Evolutionary conservation across 1,140 invertebrate species (phyloP).

Genomic region (Drosophila bipectinata): DNA sequence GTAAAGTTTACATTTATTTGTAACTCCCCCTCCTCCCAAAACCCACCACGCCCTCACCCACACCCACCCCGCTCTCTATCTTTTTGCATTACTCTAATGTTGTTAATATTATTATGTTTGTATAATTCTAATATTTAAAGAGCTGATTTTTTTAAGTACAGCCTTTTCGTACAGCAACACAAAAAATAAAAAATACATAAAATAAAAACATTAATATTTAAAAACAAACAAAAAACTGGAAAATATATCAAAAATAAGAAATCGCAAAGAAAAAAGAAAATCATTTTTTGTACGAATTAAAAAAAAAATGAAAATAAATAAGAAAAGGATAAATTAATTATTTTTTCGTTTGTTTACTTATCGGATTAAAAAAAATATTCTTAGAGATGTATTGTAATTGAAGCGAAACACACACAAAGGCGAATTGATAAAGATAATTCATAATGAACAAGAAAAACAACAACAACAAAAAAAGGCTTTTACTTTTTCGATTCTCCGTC

Average conservation of each 20-base stretch:
- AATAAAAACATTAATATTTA: constrained; percentile 16
- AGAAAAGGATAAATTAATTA: constrained; percentile 1
- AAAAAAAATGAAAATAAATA: constrained; percentile 10
- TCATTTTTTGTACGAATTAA: constrained; percentile 36
- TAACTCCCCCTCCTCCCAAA: background rate
- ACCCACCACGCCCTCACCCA: background rate
- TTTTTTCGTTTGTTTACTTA: constrained; percentile 43
- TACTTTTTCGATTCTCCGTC: constrained; percentile 6
- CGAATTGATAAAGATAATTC: constrained; percentile 67
- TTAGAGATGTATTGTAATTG: constrained; percentile 45
- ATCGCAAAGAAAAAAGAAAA: constrained; percentile 14
- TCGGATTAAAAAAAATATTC: constrained; percentile 38
- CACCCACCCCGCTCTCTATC: background rate
- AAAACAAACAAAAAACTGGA: constrained; percentile 24
- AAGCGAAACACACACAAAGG: constrained; percentile 29
- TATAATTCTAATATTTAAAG: constrained; percentile 68
- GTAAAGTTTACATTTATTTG: constrained; percentile 19
- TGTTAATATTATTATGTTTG: constrained; percentile 80
- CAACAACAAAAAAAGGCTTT: constrained; percentile 3
- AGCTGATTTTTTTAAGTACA: constrained; percentile 11
- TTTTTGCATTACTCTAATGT: constrained; percentile 68
- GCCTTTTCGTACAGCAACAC: constrained; percentile 11
- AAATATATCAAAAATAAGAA: constrained; percentile 7
- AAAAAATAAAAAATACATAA: constrained; percentile 17
- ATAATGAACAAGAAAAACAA: constrained; percentile 36